Conservation (phyloP, 2,888 invertebrate genomes). For the Caradrina clavipalpis region DNA sequence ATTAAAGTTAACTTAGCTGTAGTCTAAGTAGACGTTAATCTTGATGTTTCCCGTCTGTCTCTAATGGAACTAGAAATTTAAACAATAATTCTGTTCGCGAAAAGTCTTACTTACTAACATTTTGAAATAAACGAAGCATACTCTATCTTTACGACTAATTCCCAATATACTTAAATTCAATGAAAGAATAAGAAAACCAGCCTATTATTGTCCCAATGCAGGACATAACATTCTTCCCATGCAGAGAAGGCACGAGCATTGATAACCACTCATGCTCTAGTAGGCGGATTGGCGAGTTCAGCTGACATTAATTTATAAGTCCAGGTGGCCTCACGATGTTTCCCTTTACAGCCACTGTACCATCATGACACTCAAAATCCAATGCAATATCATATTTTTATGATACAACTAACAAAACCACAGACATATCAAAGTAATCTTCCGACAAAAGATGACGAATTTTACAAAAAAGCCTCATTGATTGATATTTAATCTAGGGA, state of each 20-base stretch:
- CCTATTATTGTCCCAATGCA: too few relatives aligned
- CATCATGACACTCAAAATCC: too few relatives aligned
- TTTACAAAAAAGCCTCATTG: slow-evolving; percentile 71
- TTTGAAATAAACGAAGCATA: slow-evolving; percentile 3
- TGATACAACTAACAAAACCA: slow-evolving; percentile 32
- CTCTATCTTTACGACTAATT: slow-evolving; percentile 10
- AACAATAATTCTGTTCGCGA: slow-evolving; percentile 5
- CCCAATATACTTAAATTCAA: slow-evolving; percentile 30
- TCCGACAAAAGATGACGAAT: slow-evolving; percentile 69
- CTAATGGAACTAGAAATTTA: slow-evolving; percentile 23
- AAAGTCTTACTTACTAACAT: slow-evolving; percentile 4
- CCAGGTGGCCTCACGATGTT: too few relatives aligned
- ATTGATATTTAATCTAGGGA: slow-evolving; percentile 80
- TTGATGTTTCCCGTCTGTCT: slow-evolving; percentile 15
- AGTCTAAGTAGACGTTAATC: slow-evolving; percentile 26
- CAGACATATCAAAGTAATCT: slow-evolving; percentile 48
- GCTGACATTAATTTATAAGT: too few relatives aligned
- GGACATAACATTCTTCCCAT: too few relatives aligned
- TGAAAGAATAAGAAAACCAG: slow-evolving; percentile 19
- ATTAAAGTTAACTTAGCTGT: slow-evolving; percentile 32
- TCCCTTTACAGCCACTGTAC: too few relatives aligned
- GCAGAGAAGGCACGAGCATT: too few relatives aligned
- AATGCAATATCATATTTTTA: slow-evolving; percentile 46
- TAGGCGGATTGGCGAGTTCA: too few relatives aligned
- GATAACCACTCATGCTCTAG: too few relatives aligned